Conservation (phyloP, 2,113 vertebrate species). For the Pogonocichla stellata region DNA sequence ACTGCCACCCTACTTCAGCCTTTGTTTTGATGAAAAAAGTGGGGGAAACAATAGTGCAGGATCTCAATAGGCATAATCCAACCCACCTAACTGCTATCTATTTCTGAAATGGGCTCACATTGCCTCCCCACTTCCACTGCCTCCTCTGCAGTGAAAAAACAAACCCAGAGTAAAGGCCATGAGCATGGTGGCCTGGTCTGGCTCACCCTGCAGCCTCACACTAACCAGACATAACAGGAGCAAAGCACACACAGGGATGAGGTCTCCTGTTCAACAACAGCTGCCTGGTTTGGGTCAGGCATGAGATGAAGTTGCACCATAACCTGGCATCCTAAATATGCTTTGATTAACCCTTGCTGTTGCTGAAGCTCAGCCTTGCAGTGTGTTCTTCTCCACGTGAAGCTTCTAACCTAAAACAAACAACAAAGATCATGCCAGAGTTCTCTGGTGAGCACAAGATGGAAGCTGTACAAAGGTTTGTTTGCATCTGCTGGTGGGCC, state of each 20-base stretch:
- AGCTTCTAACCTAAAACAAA: neutral
- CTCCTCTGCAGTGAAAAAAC: neutral
- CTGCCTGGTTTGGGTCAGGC: neutral
- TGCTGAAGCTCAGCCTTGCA: neutral
- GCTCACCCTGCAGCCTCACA: neutral
- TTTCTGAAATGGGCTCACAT: neutral
- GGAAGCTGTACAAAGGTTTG: neutral
- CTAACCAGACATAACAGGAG: neutral
- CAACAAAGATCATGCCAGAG: neutral
- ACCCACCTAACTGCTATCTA: neutral
- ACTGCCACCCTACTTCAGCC: neutral
- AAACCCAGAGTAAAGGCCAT: neutral
- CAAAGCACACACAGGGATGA: neutral
- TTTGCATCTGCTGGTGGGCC: neutral
- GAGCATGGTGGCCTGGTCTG: neutral
- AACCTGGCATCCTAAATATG: neutral
- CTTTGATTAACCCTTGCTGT: neutral
- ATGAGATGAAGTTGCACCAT: neutral
- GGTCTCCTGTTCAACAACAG: neutral
- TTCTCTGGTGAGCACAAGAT: neutral
- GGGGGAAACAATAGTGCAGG: neutral
- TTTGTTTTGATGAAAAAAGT: neutral
- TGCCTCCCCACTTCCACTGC: neutral
- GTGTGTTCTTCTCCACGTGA: neutral
- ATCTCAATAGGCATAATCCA: neutral